Evolutionary conservation across 2,888 invertebrate species (phyloP).

Genomic region (Timema cristinae): DNA sequence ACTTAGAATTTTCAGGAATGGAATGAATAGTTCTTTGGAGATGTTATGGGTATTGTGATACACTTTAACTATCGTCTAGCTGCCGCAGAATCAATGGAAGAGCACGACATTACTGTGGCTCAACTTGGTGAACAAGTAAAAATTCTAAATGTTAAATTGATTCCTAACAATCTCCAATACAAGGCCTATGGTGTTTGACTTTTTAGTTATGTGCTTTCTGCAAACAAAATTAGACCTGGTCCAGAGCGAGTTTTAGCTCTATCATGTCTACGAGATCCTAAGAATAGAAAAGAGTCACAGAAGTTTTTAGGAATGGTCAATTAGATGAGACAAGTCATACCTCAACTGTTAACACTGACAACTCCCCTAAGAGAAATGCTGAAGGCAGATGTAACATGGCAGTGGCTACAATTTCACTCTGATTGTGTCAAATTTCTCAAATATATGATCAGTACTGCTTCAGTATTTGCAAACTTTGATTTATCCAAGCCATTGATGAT

Average conservation of each 20-base stretch:
- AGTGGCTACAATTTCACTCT: not conserved
- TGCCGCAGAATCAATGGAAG: not conserved
- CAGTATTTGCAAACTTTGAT: constrained; percentile 28
- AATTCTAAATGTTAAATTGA: constrained; percentile 16
- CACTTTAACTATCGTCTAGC: not conserved
- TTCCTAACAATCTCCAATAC: no score
- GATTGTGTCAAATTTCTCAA: not conserved
- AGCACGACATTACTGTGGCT: not conserved
- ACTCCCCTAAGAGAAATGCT: constrained; percentile 19
- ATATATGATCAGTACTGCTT: constrained; percentile 19
- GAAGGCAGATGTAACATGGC: constrained; percentile 6
- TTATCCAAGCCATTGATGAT: no score
- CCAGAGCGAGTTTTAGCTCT: no score
- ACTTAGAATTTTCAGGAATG: not conserved
- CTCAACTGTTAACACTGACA: constrained; percentile 20
- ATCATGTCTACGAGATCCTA: no score
- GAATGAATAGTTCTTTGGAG: not conserved
- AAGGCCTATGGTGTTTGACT: no score
- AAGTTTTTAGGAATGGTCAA: no score
- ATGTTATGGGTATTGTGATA: not conserved
- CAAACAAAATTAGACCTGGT: no score
- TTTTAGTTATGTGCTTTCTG: no score
- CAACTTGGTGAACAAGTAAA: not conserved
- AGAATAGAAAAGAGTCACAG: no score
- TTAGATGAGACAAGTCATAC: constrained; percentile 18